Conservation (phyloP, 2,888 invertebrate species). For the Parnassius smintheus region DNA sequence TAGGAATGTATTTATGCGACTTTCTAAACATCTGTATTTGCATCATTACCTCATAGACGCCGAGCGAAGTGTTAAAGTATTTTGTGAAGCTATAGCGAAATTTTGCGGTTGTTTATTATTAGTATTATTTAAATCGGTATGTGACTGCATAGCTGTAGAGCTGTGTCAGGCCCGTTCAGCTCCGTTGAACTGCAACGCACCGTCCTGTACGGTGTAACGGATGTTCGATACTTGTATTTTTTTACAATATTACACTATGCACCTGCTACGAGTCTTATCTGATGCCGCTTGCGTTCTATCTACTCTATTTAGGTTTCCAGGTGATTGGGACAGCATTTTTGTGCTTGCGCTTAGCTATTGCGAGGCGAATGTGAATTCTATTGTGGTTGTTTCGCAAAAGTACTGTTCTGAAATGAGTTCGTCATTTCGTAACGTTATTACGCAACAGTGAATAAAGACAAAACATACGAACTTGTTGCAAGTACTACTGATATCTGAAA, state of each 20-base stretch:
- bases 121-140: slow-evolving; percentile 35
- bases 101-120: slow-evolving; percentile 29
- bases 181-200: slow-evolving; percentile 71
- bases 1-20: slow-evolving; percentile 49
- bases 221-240: slow-evolving; percentile 60
- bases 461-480: background rate
- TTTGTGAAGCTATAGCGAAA: slow-evolving; percentile 48
- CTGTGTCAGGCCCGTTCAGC: slow-evolving; percentile 59
- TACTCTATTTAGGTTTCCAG: slow-evolving; percentile 43
- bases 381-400: slow-evolving; percentile 34
- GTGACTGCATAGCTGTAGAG: slow-evolving; percentile 46
- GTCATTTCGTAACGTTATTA: slow-evolving; percentile 18
- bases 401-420: slow-evolving; percentile 15
- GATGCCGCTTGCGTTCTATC: slow-evolving; percentile 26
- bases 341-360: slow-evolving; percentile 38
- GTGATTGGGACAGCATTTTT: slow-evolving; percentile 44
- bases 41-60: slow-evolving; percentile 52
- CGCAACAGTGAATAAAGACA: slow-evolving; percentile 11
- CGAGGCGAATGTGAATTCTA: slow-evolving; percentile 59
- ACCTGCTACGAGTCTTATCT: slow-evolving; percentile 35
- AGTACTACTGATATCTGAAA: too few relatives aligned
- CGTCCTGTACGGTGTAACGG: slow-evolving; percentile 66
- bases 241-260: slow-evolving; percentile 39
- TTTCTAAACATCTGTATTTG: slow-evolving; percentile 56
- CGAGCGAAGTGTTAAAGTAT: slow-evolving; percentile 54